Evolutionary conservation across 2,113 vertebrate species (phyloP).

Genomic region (Callipepla californica): DNA sequence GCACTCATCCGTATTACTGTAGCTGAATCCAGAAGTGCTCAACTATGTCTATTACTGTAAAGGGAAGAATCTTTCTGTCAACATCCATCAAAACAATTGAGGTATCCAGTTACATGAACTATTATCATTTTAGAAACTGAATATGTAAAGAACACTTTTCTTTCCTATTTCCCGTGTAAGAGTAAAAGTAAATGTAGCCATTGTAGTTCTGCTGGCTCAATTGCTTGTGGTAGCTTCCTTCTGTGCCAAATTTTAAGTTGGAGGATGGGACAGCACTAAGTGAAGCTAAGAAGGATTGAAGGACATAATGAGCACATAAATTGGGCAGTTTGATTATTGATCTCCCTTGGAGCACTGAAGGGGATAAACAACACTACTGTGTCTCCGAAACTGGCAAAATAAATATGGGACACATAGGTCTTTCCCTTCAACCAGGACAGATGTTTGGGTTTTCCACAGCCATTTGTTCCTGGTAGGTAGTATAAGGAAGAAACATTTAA

Average conservation of each 20-base stretch:
- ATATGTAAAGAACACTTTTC: neutral
- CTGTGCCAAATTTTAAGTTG: neutral
- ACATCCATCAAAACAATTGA: neutral
- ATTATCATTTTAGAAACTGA: neutral
- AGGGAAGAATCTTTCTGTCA: constrained; percentile 52
- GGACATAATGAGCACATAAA: neutral
- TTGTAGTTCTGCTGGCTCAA: neutral
- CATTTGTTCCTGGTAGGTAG: neutral
- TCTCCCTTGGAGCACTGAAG: neutral
- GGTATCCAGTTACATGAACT: neutral
- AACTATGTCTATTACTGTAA: constrained; percentile 29
- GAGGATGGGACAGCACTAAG: neutral
- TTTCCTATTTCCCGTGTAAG: neutral
- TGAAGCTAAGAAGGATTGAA: neutral
- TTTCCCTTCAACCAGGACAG: neutral
- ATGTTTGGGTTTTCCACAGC: neutral
- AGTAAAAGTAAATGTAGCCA: fast-evolving
- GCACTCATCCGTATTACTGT: neutral
- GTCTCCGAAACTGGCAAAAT: neutral
- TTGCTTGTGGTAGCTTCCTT: neutral
- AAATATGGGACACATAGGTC: fast-evolving
- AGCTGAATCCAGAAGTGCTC: constrained; percentile 28
- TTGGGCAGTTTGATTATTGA: neutral
- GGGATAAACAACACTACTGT: neutral
- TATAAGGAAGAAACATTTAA: neutral